Percentiles rank a stretch among this genome's conserved stretches.
phyloP scores from a whole-genome alignment of 2,797 vertebrate species.

The Myotis findleyi region DNA sequence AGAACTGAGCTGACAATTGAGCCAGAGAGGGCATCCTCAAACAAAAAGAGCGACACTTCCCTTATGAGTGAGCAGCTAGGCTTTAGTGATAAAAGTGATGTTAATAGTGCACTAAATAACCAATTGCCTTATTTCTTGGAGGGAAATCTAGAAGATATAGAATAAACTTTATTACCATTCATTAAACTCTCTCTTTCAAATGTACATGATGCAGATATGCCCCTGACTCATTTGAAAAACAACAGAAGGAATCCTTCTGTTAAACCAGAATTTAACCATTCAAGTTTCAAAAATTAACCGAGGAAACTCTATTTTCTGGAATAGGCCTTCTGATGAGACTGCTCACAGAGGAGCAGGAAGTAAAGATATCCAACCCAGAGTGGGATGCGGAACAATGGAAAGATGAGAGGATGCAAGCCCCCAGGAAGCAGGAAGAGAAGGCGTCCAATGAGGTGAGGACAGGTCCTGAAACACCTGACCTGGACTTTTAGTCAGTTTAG shows the following conservation, averaged over 20 bases:
- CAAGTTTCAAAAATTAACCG: not conserved
- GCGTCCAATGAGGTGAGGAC: not conserved
- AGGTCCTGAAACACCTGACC: not conserved
- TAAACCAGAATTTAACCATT: not conserved
- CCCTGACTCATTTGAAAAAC: not conserved
- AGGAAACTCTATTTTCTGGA: slow-evolving; percentile 63
- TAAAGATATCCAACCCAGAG: not conserved
- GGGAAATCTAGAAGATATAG: not conserved
- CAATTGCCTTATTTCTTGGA: slow-evolving; percentile 34
- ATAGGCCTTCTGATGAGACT: slow-evolving; percentile 74
- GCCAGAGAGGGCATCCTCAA: not conserved
- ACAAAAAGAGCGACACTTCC: accelerated
- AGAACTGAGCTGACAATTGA: slow-evolving; percentile 29
- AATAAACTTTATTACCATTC: slow-evolving; percentile 44
- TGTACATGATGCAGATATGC: not conserved
- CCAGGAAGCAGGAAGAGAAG: not conserved
- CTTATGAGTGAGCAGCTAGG: not conserved
- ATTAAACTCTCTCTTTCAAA: slow-evolving; percentile 57
- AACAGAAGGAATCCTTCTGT: not conserved
- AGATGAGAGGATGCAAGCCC: not conserved
- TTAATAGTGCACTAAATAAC: not conserved
- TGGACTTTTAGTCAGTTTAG: not conserved
- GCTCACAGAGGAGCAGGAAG: slow-evolving; percentile 64
- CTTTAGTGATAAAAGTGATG: not conserved
- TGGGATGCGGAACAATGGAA: not conserved